Base-by-base conservation (phyloP, 1,140 invertebrate genomes). In the Spodoptera litura region DNA sequence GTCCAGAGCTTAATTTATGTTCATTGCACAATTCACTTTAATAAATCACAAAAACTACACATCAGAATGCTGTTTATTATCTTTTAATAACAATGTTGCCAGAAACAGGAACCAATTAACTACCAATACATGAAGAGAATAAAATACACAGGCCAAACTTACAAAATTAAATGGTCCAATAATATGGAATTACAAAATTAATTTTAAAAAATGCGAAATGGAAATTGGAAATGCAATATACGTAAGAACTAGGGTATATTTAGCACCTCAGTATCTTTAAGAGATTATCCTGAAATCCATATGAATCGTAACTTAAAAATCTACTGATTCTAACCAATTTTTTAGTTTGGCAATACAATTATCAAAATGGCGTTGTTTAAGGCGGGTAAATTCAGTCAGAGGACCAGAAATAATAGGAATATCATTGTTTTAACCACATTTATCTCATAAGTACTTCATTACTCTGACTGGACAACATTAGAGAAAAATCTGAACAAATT, bases 181-280 rank as follows among this genome's bases (percentile, higher is more conserved):
- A 27, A 12, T 53, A 55, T 84, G 83, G 87, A 88, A 87, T 83
- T 79, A 74, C 56, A 72, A 73, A 82, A 79, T 82, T 68, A 59
- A 68, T 81, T 78, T 83, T 55, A 79, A 91, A 80, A 91, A 89
- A 89, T 90, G 86, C 87, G 81, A 85, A 11, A 66, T 62, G 59
- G 73, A 64, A 75, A 49, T 75, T 62, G 59, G 73, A 64, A 75
- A 49, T 75, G 73, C 35, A 75, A 83, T 78, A 78, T n/a, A 82
- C 74, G 85, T 85, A 86, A 79, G 80, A 80, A 82, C 79, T 87
- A 88, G 71, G 71, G 77, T 84, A 74, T 86, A 84, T 84, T 83
- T 91, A 93, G 91, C 91, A 93, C 90, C 91, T 87, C 85, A 79
- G 83, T 85, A 70, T 87, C 80, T 75, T 64, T 75, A 62, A 70